Conservation (phyloP, 1,140 invertebrate genomes). For the Trialeurodes vaporariorum region DNA sequence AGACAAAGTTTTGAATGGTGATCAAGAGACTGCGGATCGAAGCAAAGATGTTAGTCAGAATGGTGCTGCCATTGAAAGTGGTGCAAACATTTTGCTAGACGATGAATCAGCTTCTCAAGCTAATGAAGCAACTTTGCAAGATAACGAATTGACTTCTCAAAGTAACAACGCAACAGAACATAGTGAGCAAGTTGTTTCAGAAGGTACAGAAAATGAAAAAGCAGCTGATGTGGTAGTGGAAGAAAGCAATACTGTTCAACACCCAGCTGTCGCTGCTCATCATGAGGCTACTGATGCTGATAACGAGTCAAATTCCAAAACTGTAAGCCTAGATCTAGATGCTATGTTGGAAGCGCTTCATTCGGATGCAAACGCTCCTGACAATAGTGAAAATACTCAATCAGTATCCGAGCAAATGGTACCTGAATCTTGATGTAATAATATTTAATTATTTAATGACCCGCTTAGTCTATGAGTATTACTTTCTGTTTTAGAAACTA, state of each 20-base stretch:
- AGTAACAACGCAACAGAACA: neutral
- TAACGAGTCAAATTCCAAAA: neutral
- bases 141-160: neutral
- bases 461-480: no score
- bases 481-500: no score
- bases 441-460: no score
- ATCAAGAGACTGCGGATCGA: neutral
- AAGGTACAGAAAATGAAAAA: no score
- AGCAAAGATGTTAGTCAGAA: neutral
- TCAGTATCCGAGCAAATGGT: neutral
- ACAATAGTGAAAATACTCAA: no score
- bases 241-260: no score
- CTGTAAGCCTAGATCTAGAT: neutral
- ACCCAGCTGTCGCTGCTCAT: no score
- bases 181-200: neutral
- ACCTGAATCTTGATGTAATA: neutral
- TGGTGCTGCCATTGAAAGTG: no score
- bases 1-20: neutral
- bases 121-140: no score
- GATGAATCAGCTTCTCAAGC: no score
- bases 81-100: no score
- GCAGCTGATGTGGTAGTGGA: no score
- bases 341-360: neutral
- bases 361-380: neutral
- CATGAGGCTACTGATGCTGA: neutral